Conservation (phyloP, 2,113 vertebrate species). For the Lepisosteus oculatus region DNA sequence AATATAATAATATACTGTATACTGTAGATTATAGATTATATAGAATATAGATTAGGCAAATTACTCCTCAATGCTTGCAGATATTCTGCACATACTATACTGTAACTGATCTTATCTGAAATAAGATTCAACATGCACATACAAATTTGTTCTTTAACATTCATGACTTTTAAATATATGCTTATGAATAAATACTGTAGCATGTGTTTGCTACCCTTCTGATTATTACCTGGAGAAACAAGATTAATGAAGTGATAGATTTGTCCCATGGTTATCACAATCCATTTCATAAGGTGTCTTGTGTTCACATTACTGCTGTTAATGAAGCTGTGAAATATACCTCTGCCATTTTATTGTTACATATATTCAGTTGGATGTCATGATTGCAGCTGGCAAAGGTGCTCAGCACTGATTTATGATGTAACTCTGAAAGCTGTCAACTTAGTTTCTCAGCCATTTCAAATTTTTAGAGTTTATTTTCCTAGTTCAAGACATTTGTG, state of each 20-base stretch:
- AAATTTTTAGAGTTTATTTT: too few species aligned
- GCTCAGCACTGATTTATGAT: conserved; percentile 24
- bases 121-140: not conserved
- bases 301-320: not conserved
- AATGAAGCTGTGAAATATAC: not conserved
- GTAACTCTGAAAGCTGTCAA: conserved; percentile 25
- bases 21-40: too few species aligned
- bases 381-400: conserved; percentile 27
- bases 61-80: too few species aligned
- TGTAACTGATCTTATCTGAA: too few species aligned
- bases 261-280: conserved; percentile 12
- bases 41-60: too few species aligned
- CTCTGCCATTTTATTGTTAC: not conserved
- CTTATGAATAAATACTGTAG: conserved; percentile 3
- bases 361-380: conserved; percentile 17
- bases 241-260: conserved; percentile 9
- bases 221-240: not conserved
- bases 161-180: not conserved
- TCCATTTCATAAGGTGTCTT: not conserved
- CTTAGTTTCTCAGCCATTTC: conserved; percentile 18
- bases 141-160: conserved; percentile 4
- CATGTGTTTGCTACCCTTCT: not conserved
- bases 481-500: too few species aligned
- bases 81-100: too few species aligned
- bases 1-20: too few species aligned